Evolutionary conservation across 2,888 invertebrate genomes (phyloP).

Genomic region (Stenchaetothrips biformis): DNA sequence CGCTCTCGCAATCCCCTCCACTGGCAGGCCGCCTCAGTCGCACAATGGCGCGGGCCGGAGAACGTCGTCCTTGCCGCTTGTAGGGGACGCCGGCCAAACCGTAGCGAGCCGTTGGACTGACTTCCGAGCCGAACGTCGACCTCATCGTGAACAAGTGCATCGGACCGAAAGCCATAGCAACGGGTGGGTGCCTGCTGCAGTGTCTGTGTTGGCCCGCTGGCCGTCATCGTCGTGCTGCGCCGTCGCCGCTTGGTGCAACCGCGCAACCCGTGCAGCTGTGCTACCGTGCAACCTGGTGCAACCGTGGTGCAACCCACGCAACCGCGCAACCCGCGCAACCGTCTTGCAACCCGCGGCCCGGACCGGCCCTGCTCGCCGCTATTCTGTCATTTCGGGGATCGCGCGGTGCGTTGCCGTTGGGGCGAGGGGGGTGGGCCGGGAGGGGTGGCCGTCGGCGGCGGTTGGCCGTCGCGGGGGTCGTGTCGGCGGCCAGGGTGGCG

Average conservation of each 20-base stretch:
- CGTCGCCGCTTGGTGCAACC: neutral
- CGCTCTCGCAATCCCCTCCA: neutral
- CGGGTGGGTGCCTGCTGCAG: neutral
- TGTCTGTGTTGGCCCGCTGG: neutral
- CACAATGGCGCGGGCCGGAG: constrained; percentile 6
- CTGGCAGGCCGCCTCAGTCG: neutral
- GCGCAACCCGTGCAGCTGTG: neutral
- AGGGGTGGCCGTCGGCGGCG: no score
- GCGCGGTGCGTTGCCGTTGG: neutral
- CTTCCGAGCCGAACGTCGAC: neutral
- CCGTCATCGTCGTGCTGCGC: neutral
- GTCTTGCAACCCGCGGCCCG: neutral
- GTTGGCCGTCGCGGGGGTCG: neutral
- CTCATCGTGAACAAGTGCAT: neutral
- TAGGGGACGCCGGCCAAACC: constrained; percentile 13
- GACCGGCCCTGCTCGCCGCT: neutral
- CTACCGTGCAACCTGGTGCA: neutral
- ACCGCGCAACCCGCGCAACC: neutral
- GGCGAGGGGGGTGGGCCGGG: neutral
- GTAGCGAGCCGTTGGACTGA: neutral
- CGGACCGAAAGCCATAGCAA: neutral
- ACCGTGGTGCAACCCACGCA: neutral
- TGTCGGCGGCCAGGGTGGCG: neutral
- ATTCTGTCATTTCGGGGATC: neutral
- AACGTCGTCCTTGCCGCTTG: neutral